Evolutionary conservation across 2,888 invertebrate genomes (phyloP), one percentile per base, ranked within the genome.

Genomic region (Tachina lurida): DNA sequence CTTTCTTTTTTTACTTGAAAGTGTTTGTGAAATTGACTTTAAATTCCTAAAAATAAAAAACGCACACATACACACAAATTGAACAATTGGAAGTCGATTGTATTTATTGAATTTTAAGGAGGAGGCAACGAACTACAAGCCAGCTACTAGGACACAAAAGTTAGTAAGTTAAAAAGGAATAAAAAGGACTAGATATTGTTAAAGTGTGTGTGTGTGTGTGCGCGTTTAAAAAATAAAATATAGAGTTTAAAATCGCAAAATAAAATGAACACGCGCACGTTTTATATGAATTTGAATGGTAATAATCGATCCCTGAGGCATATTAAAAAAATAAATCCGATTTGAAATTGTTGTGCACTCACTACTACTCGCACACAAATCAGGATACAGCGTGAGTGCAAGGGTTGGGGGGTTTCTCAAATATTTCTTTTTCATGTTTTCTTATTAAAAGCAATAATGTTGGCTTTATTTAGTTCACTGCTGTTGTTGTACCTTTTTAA

Each of bases 271-370:
- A 88, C 89, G 91, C 91, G 92, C 92, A 92, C 92, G 92, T 92
- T 92, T 92, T 92, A 92, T 92, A 91, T 91, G 92, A 92, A 90
- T 92, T 92, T 92, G 92, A 92, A 92, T 91, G 92, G 92, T 91
- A 92, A 92, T 92, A 92, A 92, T 92, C 92, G 92, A 92, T 92
- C 92, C 92, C 92, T 90, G 92, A 92, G 92, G 92, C 92, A 92
- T 92, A 92, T 92, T 92, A 91, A 91, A 91, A 82, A 91, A 91
- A 92, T 91, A 92, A 92, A 92, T 92, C 92, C 91, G 90, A 90
- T 91, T 91, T 90, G 88, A 89, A 89, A 89, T 89, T 89, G 89
- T 89, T 88, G 87, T 87, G 52, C 52, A n/a, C 85, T 31, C 31
- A 31, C 56, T 63, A 67, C 78, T 71, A 54, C 70, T 52, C 56